phyloP scores from a whole-genome alignment of 2,888 invertebrate species.

The Tolmerus cingulatus region DNA sequence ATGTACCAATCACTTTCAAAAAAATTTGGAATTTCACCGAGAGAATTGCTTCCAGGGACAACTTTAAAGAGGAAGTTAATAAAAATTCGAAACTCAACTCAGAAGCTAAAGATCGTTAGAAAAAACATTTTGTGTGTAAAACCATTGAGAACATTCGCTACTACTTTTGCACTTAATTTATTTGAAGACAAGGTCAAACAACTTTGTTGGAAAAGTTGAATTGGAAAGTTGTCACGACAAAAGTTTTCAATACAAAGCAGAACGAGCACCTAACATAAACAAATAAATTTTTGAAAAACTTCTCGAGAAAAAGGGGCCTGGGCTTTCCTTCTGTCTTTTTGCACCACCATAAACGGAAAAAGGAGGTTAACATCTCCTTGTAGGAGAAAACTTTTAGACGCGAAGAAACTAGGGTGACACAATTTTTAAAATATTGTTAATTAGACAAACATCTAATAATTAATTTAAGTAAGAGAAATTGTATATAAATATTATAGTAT shows the following conservation, averaged over 20 bases:
- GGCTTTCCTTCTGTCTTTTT: not conserved
- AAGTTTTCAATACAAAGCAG: not conserved
- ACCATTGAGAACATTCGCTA: not conserved
- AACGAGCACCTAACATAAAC: not conserved
- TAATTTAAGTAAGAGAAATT: too few species aligned
- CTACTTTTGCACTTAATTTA: not conserved
- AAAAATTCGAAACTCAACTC: not conserved
- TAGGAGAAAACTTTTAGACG: not conserved
- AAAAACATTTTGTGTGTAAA: not conserved
- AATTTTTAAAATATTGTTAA: not conserved
- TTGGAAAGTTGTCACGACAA: slow-evolving; percentile 17
- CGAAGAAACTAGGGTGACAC: not conserved
- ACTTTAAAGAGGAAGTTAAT: not conserved
- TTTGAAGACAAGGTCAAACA: slow-evolving; percentile 23
- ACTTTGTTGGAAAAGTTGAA: not conserved
- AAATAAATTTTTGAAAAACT: slow-evolving; percentile 12
- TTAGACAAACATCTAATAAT: not conserved
- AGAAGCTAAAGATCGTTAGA: not conserved
- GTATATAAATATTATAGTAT: too few species aligned
- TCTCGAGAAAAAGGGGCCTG: not conserved
- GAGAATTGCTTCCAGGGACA: not conserved
- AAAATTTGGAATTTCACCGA: not conserved
- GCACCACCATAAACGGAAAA: not conserved
- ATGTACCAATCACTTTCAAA: too few species aligned
- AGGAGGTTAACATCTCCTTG: not conserved